Evolutionary conservation across 2,797 vertebrate species (phyloP), one percentile per base, ranked within the genome.

Genomic region (Gymnodraco acuticeps): DNA sequence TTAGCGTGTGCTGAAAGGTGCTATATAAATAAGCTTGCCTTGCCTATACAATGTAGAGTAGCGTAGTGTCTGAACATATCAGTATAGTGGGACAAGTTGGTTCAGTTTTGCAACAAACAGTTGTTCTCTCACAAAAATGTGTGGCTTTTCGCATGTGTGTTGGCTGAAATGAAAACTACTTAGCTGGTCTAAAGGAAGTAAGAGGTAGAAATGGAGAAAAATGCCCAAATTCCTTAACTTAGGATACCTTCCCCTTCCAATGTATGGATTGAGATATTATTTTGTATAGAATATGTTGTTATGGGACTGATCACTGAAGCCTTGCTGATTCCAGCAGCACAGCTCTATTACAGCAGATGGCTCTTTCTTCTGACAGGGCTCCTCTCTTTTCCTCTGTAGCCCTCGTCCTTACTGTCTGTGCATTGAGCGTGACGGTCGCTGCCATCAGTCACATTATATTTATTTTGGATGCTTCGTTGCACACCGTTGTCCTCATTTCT

Each of bases 401-500:
- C 65, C 58, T 62, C 52, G 70, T 82, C 83, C 80, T 82, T 59
- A 76, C 86, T 74, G 77, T 77, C 80, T 78, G 82, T n/a, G 75
- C 84, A 81, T 7, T 2, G 73, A 90, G 89, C 75, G 70, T 91
- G 89, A 93, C 90, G 86, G 89, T 89, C 90, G 19, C 81, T 75
- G 84, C 80, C 68, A 90, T 90, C 88, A 88, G 84, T 92, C 91
- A 90, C 89, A 87, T 92, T 81, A 85, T 89, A 87, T 93, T 93
- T 93, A 92, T 92, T 92, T 91, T 87, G 78, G 87, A 88, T 70
- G 64, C 79, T 84, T 83, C 33, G 16, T 77, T 83, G 89, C 84
- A 87, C 87, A 91, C 87, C 86, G 89, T 89, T 90, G 87, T 93
- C 87, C 90, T 88, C 83, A 56, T 93, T 90, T 92, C 85, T 90